Base-by-base conservation (phyloP, 2,888 invertebrate species). In the Hypomecis atomaria region DNA sequence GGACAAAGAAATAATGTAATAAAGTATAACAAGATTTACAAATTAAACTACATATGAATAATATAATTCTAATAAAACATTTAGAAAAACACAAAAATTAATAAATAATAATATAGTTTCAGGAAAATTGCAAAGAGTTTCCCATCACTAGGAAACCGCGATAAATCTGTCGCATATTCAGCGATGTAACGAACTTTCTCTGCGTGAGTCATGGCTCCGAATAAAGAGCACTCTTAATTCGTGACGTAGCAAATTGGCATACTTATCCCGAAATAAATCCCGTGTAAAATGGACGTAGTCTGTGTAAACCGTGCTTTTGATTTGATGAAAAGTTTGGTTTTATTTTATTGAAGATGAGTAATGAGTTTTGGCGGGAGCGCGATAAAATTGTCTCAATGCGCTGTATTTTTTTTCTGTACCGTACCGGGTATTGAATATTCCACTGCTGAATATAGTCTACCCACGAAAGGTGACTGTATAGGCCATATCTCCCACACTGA, bases 121-220 rank as follows among this genome's bases (percentile, higher is more conserved):
- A 62, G 49, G 45, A 7, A 59, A 47, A 23, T 40, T 50, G 50
- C 5, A 36, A 43, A 47, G 48, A 23, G 5, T 11, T 53, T 50
- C 71, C 59, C 88, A 78, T 71, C 88, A 74, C 90, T 88, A 87
- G 47, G 59, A 77, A 83, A 85, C 85, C 85, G 76, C 91, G 87
- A 92, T 92, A 92, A 92, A 92, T 92, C 92, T 91, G 92, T 91
- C 92, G 89, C 89, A 89, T 91, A 91, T 92, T 92, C 92, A 91
- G 88, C 90, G 88, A 89, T 89, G 91, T 90, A 91, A 90, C 90
- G 83, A 88, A 89, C 90, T 92, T 91, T 91, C 91, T 89, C 88
- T 81, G 80, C 79, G 86, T 88, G 89, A 89, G 83, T 92, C 92
- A 91, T 87, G 87, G 90, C 89, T 85, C 84, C 84, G 88, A 89